phyloP scores from a whole-genome alignment of 2,888 invertebrate species.

The Drosophila leonis region DNA sequence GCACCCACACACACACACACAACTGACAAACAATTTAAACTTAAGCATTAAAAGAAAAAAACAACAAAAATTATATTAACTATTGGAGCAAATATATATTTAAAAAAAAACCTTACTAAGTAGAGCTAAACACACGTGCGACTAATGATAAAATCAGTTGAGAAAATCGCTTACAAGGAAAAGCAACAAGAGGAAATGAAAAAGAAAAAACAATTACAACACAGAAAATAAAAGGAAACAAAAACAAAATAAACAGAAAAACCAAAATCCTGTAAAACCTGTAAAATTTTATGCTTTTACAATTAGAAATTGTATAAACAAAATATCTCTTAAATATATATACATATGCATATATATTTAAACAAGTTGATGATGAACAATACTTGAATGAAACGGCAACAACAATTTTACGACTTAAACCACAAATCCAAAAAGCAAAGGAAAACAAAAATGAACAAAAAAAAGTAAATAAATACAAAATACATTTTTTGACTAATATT shows the following conservation, averaged over 20 bases:
- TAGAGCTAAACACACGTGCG: constrained; percentile 57
- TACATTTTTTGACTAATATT: constrained; percentile 71
- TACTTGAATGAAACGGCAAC: constrained; percentile 41
- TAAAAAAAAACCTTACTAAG: constrained; percentile 51
- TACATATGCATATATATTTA: constrained; percentile 35
- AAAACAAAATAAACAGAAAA: constrained; percentile 1
- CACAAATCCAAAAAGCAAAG: constrained; percentile 35
- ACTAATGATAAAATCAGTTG: constrained; percentile 44
- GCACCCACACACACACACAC: constrained; percentile 39
- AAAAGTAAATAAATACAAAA: constrained; percentile 30
- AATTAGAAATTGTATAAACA: constrained; percentile 77
- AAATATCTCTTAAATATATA: constrained; percentile 35
- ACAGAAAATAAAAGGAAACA: constrained; percentile 16
- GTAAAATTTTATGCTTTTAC: constrained; percentile 73
- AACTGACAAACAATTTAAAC: constrained; percentile 48
- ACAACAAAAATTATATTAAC: constrained; percentile 49
- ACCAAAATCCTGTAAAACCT: constrained; percentile 41
- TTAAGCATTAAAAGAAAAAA: constrained; percentile 62
- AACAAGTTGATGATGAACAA: constrained; percentile 46
- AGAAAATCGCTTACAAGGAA: constrained; percentile 40
- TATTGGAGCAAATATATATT: constrained; percentile 69
- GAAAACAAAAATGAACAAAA: constrained; percentile 42
- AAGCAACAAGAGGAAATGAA: background rate
- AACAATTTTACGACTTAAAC: constrained; percentile 67
- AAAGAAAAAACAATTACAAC: constrained; percentile 1